phyloP scores from a whole-genome alignment of 1,140 invertebrate genomes.

The Drosophila ironensis region DNA sequence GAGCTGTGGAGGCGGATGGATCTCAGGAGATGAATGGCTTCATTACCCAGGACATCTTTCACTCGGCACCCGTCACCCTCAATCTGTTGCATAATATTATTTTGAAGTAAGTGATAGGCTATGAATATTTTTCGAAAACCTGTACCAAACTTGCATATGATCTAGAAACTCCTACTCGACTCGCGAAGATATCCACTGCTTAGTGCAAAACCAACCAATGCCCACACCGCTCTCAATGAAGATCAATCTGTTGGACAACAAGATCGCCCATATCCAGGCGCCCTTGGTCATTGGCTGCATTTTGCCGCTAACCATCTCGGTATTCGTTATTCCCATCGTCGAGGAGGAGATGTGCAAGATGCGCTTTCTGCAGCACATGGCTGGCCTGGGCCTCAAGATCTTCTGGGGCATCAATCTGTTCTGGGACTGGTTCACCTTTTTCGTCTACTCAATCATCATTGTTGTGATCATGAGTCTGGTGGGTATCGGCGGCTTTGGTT shows the following conservation, averaged over 20 bases:
- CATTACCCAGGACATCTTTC: slow-evolving; percentile 58
- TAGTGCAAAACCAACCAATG: slow-evolving; percentile 53
- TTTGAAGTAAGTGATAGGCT: slow-evolving; percentile 37
- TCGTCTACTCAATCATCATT: slow-evolving; percentile 58
- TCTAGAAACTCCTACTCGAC: slow-evolving; percentile 37
- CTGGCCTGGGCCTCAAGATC: slow-evolving; percentile 47
- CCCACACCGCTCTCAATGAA: slow-evolving; percentile 43
- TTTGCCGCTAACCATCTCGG: slow-evolving; percentile 55
- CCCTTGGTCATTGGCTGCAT: slow-evolving; percentile 59
- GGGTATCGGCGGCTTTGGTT: slow-evolving; percentile 46
- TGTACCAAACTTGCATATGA: no score
- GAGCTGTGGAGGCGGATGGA: slow-evolving; percentile 42
- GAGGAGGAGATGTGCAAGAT: slow-evolving; percentile 54
- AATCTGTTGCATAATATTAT: slow-evolving; percentile 66
- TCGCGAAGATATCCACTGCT: background rate
- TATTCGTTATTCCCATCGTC: slow-evolving; percentile 63
- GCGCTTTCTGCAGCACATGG: slow-evolving; percentile 51
- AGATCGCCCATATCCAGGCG: slow-evolving; percentile 60
- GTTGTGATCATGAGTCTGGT: slow-evolving; percentile 47
- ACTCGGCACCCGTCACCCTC: slow-evolving; percentile 60
- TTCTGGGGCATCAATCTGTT: slow-evolving; percentile 61
- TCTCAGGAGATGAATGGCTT: slow-evolving; percentile 23
- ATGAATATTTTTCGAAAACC: no score
- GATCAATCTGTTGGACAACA: slow-evolving; percentile 64
- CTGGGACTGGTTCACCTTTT: slow-evolving; percentile 63